Evolutionary conservation across 2,888 invertebrate species (phyloP), one percentile per base, ranked within the genome.

Genomic region (Rambutsinella grinnellia): DNA sequence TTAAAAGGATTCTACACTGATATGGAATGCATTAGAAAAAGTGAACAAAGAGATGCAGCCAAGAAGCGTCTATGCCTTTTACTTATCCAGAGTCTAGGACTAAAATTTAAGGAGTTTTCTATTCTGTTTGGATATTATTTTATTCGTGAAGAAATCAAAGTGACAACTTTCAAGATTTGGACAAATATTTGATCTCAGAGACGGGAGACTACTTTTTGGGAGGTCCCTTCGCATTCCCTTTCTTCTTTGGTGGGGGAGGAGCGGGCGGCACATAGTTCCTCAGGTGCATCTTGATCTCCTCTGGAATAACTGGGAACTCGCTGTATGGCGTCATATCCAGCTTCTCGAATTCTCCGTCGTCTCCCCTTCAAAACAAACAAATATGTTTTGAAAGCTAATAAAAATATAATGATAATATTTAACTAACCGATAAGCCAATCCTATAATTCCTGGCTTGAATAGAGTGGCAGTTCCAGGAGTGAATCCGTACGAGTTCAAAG

Each of bases 261-360:
- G 74, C 68, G 1, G 76, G 68, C 6, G 76, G 76, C 10, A 68
- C 69, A 44, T 78, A 78, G 36, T 78, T 78, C 44, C 78, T 44
- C 2, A 78, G 56, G 23, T 74, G 69, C 54, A 61, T 68, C 53
- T 70, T 74, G 19, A 78, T 74, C 27, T 44, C 62, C 19, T 78
- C 78, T 2, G 78, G 78, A 49, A 78, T 78, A 2, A 65, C 66
- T 2, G 74, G 69, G 17, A 74, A 69, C 23, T 78, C 69, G 0
- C 54, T 49, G 19, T 36, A 78, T 8, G 78, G 78, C 0, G 66
- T 65, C 10, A 78, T 61, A 2, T 78, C 78, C 5, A 69, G 44
- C 24, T 63, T 57, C 56, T 78, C 78, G 44, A 71, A 78, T 10
- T 65, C 61, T 13, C 74, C 78, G 28, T 72, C 71, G 10, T 78